Conservation (phyloP, 2,113 vertebrate species). For the Caretta caretta region DNA sequence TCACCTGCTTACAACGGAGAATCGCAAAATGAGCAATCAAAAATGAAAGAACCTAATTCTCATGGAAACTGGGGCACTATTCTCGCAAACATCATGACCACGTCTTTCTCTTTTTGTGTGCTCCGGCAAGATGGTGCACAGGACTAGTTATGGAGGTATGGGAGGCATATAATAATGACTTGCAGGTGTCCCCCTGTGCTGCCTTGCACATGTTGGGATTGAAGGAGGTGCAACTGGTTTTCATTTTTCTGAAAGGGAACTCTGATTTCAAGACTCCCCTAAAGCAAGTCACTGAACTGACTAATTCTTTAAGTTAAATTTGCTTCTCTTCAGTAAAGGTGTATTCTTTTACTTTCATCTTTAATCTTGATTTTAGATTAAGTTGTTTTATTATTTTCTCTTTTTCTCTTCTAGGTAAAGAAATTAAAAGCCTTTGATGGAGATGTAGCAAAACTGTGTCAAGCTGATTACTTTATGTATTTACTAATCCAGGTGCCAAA, state of each 20-base stretch:
- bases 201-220: background rate
- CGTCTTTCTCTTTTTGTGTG: background rate
- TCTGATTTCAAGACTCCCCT: background rate
- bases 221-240: background rate
- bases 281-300: background rate
- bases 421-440: conserved; percentile 91
- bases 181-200: rapidly evolving
- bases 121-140: background rate
- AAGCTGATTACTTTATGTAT: conserved; percentile 95
- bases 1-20: background rate
- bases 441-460: conserved; percentile 91
- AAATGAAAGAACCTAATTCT: background rate
- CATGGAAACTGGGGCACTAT: background rate
- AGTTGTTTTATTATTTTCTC: conserved; percentile 39
- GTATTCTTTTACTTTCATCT: conserved; percentile 18
- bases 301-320: background rate
- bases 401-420: conserved; percentile 84
- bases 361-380: conserved; percentile 19
- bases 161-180: background rate
- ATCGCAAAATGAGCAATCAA: background rate
- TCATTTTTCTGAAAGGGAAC: background rate
- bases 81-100: background rate
- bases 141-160: background rate
- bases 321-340: background rate
- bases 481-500: conserved; percentile 94